phyloP scores from a whole-genome alignment of 2,113 vertebrate genomes.

The Tragulus kanchil region DNA sequence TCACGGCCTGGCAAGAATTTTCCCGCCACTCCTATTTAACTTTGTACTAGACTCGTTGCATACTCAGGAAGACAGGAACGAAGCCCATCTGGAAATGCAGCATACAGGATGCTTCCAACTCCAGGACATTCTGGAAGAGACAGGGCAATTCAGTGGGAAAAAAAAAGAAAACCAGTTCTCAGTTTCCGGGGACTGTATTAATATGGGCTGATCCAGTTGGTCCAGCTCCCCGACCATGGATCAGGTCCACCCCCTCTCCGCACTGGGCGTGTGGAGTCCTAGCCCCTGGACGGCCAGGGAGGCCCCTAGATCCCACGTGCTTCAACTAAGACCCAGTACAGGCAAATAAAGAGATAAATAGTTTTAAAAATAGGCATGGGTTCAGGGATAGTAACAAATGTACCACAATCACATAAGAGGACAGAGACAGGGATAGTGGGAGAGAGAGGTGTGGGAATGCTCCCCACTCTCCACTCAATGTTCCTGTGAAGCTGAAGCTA shows the following conservation, averaged over 20 bases:
- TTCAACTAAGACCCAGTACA: not conserved
- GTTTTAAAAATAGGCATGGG: fast-evolving
- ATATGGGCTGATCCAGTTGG: not conserved
- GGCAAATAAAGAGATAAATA: not conserved
- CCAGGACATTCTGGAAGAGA: not conserved
- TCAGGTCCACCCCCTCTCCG: not conserved
- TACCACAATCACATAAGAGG: not conserved
- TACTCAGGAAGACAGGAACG: not conserved
- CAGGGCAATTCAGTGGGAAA: not conserved
- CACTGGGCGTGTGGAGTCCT: fast-evolving
- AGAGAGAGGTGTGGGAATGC: fast-evolving
- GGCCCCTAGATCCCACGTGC: not conserved
- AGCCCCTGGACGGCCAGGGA: not conserved
- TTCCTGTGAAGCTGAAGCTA: not conserved
- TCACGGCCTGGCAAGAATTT: not conserved
- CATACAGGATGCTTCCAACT: fast-evolving
- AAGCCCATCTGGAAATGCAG: not conserved
- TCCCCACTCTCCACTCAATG: not conserved
- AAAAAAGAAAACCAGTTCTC: not conserved
- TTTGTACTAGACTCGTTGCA: not conserved
- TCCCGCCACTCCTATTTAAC: no score
- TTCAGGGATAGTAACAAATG: fast-evolving
- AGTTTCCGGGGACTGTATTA: not conserved
- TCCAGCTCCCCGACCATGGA: not conserved
- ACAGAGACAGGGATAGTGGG: fast-evolving